phyloP scores from a whole-genome alignment of 1,140 invertebrate genomes.

The Vollenhovia emeryi region DNA sequence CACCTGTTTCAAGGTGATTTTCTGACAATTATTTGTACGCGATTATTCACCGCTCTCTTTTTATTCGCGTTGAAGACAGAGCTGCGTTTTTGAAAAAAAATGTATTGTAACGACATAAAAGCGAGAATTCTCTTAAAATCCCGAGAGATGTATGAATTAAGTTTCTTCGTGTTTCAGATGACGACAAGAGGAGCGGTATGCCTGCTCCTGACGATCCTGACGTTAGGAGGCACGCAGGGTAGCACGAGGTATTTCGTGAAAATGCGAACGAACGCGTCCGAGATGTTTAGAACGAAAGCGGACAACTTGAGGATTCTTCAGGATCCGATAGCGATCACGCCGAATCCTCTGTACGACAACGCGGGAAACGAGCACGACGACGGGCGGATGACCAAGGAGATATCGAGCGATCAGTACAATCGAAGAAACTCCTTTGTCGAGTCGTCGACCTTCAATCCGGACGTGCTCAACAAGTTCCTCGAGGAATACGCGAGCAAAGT shows the following conservation, averaged over 20 bases:
- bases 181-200: conserved; percentile 71
- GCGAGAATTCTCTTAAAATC: neutral
- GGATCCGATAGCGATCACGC: conserved; percentile 58
- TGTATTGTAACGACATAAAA: neutral
- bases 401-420: conserved; percentile 58
- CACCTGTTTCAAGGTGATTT: neutral
- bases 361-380: conserved; percentile 1
- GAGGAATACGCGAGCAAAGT: conserved; percentile 87
- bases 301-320: conserved; percentile 55
- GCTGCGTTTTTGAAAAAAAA: neutral
- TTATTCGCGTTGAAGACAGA: neutral
- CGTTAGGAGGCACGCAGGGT: conserved; percentile 59
- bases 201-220: conserved; percentile 71
- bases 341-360: conserved; percentile 56
- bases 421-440: conserved; percentile 76
- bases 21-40: conserved; percentile 1
- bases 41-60: neutral
- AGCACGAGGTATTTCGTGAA: conserved; percentile 73
- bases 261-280: conserved; percentile 65
- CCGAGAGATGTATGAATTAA: neutral
- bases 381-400: conserved; percentile 58
- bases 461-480: conserved; percentile 87
- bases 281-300: conserved; percentile 66
- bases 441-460: conserved; percentile 83
- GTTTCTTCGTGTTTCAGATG: conserved; percentile 73